Base-by-base conservation (phyloP, 2,797 vertebrate species). In the Eleutherodactylus coqui region DNA sequence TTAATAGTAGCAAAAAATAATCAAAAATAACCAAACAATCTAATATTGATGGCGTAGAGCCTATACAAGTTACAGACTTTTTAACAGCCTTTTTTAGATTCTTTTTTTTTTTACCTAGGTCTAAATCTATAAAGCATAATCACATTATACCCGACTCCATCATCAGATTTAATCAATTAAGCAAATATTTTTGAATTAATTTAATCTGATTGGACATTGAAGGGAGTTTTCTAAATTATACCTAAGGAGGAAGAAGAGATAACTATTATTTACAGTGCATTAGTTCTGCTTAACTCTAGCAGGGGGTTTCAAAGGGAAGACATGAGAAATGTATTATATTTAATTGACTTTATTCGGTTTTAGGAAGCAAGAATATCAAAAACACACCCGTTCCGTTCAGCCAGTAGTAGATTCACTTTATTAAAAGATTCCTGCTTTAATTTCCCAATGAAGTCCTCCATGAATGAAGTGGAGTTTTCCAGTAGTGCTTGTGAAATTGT, bases 401-500 rank as follows among this genome's bases (percentile, higher is more conserved):
- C 41, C 34, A 58, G 45, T 41, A 72, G 67, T 76, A 53, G 51
- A 69, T 43, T 45, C 27, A 14, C 36, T 58, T 62, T 67, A 82
- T 86, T 76, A 75, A 75, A 64, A 64, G 53, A 83, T 78, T 62
- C 75, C 70, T 83, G 62, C 38, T 51, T 87, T 60, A 29, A 62
- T 83, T 87, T 83, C 29, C 62, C 86, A 64, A 32, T 87, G 64
- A 87, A 87, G 47, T 72, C 19, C 67, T 60, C 27, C 67, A 41
- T 73, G 81, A 75, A 79, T 84, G 55, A 64, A 73, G 51, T 81
- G 19, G 9, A 90, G 89, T 90, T 90, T 92, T 88, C 87, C 85
- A 4, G 89, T 91, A 92, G 90, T 88, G 91, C 87, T 82, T 38
- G 62, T 90, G 90, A 92, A 89, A 91, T 83, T 77, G 88, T 90